A percentile compares a stretch with the other conserved stretches of the same genome.
Conservation (phyloP, 2,888 invertebrate genomes). For the Eilema depressum region DNA sequence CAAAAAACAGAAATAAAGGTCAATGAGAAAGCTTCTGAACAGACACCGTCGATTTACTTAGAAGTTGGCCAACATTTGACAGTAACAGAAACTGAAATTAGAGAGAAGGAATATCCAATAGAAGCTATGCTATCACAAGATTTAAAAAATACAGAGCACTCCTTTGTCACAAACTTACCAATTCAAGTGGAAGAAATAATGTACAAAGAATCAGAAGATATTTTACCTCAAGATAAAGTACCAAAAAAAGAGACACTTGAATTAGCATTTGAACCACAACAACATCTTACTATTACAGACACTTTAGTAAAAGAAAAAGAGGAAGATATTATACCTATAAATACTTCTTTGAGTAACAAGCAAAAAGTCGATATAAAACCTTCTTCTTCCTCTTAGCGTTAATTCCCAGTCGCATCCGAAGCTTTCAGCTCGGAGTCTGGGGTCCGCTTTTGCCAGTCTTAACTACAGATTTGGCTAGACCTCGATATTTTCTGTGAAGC, state of each 20-base stretch:
- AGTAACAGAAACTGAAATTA: conserved; percentile 80
- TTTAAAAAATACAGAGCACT: conserved; percentile 49
- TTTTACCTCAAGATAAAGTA: conserved; percentile 41
- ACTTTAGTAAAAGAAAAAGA: conserved; percentile 68
- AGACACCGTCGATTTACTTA: conserved; percentile 55
- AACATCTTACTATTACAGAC: conserved; percentile 67
- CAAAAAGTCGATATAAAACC: conserved; percentile 64
- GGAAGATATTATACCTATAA: conserved; percentile 49
- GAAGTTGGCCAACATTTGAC: conserved; percentile 79
- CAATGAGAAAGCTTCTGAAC: conserved; percentile 44
- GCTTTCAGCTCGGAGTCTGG: no score
- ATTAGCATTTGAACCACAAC: conserved; percentile 61
- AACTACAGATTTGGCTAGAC: no score
- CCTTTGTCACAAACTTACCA: conserved; percentile 61
- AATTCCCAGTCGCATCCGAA: no score
- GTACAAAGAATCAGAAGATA: conserved; percentile 61
- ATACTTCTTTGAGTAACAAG: conserved; percentile 46
- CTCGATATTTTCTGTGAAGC: no score
- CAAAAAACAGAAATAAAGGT: conserved; percentile 55
- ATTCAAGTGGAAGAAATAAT: conserved; percentile 64
- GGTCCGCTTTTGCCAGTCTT: no score
- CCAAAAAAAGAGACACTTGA: conserved; percentile 55
- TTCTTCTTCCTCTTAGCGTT: no score
- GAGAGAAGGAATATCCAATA: conserved; percentile 76
- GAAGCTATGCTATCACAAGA: conserved; percentile 39